Evolutionary conservation across 2,797 vertebrate genomes (phyloP).

Genomic region (Psittacula echo): DNA sequence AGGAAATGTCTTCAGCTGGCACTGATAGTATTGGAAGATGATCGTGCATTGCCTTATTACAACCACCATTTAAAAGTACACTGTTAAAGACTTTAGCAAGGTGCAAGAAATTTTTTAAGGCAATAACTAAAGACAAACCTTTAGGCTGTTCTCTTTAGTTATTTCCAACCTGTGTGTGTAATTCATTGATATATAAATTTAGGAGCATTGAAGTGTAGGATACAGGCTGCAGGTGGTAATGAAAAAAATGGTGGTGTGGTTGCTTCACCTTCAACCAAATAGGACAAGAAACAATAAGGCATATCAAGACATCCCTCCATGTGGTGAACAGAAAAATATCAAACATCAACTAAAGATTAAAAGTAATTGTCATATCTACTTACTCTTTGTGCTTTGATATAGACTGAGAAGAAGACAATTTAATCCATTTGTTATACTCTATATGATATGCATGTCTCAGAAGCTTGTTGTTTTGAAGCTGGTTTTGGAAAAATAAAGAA

Average conservation of each 20-base stretch:
- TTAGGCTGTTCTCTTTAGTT: conserved; percentile 7
- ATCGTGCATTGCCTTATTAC: background rate
- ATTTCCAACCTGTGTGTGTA: conserved; percentile 18
- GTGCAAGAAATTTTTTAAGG: background rate
- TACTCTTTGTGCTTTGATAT: conserved; percentile 47
- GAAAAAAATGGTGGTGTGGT: background rate
- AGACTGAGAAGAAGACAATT: conserved; percentile 40
- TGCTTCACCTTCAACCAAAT: conserved; percentile 46
- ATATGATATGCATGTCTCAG: conserved; percentile 46
- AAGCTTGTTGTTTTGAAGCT: conserved; percentile 63
- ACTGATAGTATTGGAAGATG: background rate
- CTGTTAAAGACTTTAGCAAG: background rate
- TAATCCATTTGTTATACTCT: conserved; percentile 58
- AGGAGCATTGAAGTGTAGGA: conserved; percentile 33
- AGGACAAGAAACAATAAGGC: conserved; percentile 35
- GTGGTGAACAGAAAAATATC: background rate
- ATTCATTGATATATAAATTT: conserved; percentile 58
- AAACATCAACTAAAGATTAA: conserved; percentile 24
- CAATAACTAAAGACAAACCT: conserved; percentile 7
- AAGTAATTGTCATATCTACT: conserved; percentile 42
- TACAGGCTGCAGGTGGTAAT: conserved; percentile 34
- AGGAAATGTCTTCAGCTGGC: background rate
- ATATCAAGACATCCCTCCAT: conserved; percentile 18
- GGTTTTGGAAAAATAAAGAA: background rate
- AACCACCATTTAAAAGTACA: background rate